Evolutionary conservation across 2,113 vertebrate species (phyloP).

Genomic region (Natator depressus): DNA sequence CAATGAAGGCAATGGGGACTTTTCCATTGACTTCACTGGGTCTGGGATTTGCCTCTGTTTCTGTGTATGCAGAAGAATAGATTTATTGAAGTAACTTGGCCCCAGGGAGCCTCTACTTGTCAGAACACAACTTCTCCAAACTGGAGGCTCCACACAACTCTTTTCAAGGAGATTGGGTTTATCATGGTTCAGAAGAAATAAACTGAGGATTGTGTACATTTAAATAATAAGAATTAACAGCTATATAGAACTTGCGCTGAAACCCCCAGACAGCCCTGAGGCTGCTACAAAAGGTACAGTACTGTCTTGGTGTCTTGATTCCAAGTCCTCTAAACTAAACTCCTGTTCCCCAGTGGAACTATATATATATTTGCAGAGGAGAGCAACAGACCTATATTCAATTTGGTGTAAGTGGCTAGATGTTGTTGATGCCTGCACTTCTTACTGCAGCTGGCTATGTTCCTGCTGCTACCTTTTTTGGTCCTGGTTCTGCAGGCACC

Average conservation of each 20-base stretch:
- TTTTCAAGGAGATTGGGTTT: background rate
- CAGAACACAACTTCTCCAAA: background rate
- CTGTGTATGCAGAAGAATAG: background rate
- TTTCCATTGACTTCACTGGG: background rate
- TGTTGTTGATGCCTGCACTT: background rate
- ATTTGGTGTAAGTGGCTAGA: background rate
- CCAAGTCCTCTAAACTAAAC: background rate
- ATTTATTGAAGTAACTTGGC: background rate
- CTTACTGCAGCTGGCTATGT: background rate
- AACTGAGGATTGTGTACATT: background rate
- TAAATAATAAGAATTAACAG: background rate
- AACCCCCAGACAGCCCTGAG: background rate
- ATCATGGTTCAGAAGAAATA: background rate
- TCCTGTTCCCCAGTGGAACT: background rate
- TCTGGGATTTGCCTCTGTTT: background rate
- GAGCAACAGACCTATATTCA: background rate
- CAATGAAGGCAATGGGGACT: background rate
- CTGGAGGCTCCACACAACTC: no score
- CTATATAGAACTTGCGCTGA: fast-evolving
- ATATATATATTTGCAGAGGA: background rate
- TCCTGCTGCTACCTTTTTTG: background rate
- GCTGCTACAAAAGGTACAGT: fast-evolving
- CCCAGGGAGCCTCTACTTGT: background rate
- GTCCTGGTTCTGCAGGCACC: background rate
- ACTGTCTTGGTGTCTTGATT: background rate